Evolutionary conservation across 2,797 vertebrate genomes (phyloP).

Genomic region (Parotocinclus haroldoi): DNA sequence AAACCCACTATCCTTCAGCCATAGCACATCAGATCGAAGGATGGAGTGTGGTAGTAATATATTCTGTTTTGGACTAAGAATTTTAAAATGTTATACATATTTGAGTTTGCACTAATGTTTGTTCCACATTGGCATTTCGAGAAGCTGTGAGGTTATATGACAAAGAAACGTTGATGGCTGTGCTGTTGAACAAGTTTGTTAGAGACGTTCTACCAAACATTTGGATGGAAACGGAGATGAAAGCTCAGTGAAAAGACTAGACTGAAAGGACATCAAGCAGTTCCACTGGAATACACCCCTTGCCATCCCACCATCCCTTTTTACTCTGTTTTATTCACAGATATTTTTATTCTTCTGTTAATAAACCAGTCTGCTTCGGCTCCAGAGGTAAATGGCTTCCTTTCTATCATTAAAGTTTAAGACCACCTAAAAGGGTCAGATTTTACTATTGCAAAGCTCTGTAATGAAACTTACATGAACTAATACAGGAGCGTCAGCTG

Average conservation of each 20-base stretch:
- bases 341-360: constrained; percentile 57
- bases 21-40: constrained; percentile 39
- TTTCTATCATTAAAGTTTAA: constrained; percentile 43
- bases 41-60: constrained; percentile 32
- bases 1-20: constrained; percentile 45
- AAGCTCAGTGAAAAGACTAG: constrained; percentile 22
- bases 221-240: constrained; percentile 10
- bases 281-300: constrained; percentile 34
- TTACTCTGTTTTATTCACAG: constrained; percentile 1
- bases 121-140: constrained; percentile 35
- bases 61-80: constrained; percentile 38
- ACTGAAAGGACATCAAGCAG: constrained; percentile 16
- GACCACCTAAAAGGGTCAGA: not conserved
- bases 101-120: constrained; percentile 30
- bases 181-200: constrained; percentile 31
- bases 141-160: no score
- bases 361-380: constrained; percentile 69
- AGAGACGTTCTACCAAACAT: constrained; percentile 15
- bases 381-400: constrained; percentile 51
- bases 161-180: constrained; percentile 7
- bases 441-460: no score
- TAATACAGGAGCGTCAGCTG: not conserved
- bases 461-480: not conserved
- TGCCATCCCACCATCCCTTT: constrained; percentile 30
- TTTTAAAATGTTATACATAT: constrained; percentile 21